These are phyloP conservation scores for Phrynocephalus guinanensis DNA, from an alignment of 2,797 vertebrate species.

Conservation along the genomic window DNA sequence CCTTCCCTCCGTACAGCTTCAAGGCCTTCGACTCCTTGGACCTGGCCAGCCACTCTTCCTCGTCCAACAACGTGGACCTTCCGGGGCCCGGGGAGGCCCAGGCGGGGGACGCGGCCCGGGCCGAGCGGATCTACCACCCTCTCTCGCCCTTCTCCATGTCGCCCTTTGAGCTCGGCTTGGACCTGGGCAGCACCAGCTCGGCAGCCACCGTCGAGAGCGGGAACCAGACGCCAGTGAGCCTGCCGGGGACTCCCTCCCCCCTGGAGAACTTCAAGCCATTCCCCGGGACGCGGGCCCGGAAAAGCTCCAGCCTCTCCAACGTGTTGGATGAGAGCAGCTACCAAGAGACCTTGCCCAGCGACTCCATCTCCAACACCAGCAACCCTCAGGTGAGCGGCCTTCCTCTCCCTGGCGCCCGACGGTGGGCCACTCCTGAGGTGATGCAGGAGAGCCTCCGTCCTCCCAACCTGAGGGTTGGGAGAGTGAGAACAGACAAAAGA, in stretches of 20 bases:
- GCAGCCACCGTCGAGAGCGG: slow-evolving; percentile 67
- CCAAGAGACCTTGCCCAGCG: slow-evolving; percentile 85
- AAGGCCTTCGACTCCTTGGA: slow-evolving; percentile 88
- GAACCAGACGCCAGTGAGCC: slow-evolving; percentile 83
- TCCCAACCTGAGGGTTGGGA: too few relatives aligned
- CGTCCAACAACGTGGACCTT: slow-evolving; percentile 78
- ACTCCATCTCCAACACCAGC: slow-evolving; percentile 92
- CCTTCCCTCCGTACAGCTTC: slow-evolving; percentile 79
- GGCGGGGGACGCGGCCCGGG: slow-evolving; percentile 53
- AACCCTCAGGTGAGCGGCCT: slow-evolving; percentile 89
- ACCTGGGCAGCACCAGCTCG: slow-evolving; percentile 81
- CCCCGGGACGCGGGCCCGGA: slow-evolving; percentile 81
- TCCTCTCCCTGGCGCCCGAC: not conserved
- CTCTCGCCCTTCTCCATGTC: slow-evolving; percentile 88
- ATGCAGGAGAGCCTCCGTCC: too few relatives aligned
- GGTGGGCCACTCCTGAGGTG: too few relatives aligned
- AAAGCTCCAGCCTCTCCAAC: slow-evolving; percentile 97
- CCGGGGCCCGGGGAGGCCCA: slow-evolving; percentile 31
- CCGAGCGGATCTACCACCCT: slow-evolving; percentile 87
- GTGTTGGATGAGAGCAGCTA: slow-evolving; percentile 92
- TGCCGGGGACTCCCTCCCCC: slow-evolving; percentile 89
- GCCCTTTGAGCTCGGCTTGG: slow-evolving; percentile 86
- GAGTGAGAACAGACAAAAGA: too few relatives aligned
- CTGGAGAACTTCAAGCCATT: slow-evolving; percentile 90
- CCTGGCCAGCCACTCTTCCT: slow-evolving; percentile 82